Percentiles rank a stretch among this genome's conserved stretches.
Evolutionary conservation across 2,113 vertebrate species (phyloP).

Genomic region (Lasiurus cinereus): DNA sequence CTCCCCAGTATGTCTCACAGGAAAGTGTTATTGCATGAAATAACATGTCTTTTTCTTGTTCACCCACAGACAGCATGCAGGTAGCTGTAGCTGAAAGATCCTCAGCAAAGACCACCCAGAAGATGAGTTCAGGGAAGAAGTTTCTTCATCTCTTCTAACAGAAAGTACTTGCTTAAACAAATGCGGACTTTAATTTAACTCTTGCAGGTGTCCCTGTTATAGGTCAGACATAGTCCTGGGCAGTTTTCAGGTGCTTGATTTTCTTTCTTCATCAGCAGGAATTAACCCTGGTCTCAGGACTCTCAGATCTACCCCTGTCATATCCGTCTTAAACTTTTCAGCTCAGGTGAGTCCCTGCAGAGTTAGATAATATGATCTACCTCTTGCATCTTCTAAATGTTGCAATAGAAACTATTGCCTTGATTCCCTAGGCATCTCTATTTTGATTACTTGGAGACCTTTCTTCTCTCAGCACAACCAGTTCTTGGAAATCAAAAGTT

Average conservation of each 20-base stretch:
- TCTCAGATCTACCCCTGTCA: neutral
- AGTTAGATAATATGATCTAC: neutral
- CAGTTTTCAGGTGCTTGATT: neutral
- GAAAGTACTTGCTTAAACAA: neutral
- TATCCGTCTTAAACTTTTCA: neutral
- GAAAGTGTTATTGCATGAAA: neutral
- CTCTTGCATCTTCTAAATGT: neutral
- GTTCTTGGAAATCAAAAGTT: conserved; percentile 1
- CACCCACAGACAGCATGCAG: neutral
- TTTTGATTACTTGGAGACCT: conserved; percentile 34
- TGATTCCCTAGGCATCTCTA: neutral
- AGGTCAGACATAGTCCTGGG: neutral
- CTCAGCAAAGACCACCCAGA: neutral
- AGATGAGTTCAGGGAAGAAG: neutral
- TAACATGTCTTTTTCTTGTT: neutral
- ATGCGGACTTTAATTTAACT: neutral
- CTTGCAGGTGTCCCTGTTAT: neutral
- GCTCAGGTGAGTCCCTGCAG: neutral
- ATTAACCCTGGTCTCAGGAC: neutral
- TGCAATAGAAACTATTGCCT: neutral
- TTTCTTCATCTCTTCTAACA: neutral
- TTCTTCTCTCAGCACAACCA: conserved; percentile 1
- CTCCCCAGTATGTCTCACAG: conserved; percentile 98
- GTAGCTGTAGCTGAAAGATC: neutral
- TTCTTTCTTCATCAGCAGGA: neutral